Conservation (phyloP, 2,888 invertebrate species). For the Cephus rjabovi region DNA sequence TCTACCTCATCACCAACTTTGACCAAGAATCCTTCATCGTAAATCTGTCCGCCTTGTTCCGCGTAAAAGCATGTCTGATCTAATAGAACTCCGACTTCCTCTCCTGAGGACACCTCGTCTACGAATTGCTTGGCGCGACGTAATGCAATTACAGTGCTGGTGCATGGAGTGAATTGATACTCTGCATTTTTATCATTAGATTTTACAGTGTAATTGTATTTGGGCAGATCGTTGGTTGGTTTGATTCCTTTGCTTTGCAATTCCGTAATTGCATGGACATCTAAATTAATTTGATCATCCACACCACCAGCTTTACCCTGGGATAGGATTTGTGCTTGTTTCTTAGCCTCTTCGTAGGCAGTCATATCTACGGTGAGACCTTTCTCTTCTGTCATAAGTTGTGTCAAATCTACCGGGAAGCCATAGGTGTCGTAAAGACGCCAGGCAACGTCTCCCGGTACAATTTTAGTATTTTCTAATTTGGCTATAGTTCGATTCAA, state of each 20-base stretch:
- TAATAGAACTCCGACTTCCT: constrained; percentile 91
- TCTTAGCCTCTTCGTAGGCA: constrained; percentile 92
- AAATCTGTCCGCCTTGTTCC: constrained; percentile 99
- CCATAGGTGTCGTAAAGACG: constrained; percentile 98
- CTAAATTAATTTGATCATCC: constrained; percentile 88
- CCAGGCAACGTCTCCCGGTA: constrained; percentile 98
- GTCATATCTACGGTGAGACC: constrained; percentile 88
- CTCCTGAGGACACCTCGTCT: constrained; percentile 81
- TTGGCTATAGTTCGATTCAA: constrained; percentile 92
- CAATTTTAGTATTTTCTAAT: constrained; percentile 74
- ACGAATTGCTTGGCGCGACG: constrained; percentile 87
- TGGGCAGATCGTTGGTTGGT: constrained; percentile 89
- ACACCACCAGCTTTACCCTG: constrained; percentile 86
- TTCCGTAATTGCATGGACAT: constrained; percentile 95
- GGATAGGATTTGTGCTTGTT: constrained; percentile 87
- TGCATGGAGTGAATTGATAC: constrained; percentile 81
- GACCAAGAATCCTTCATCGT: constrained; percentile 92
- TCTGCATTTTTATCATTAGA: constrained; percentile 75
- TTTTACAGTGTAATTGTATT: constrained; percentile 86
- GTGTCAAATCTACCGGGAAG: constrained; percentile 97
- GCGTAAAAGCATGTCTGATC: constrained; percentile 97
- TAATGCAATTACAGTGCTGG: constrained; percentile 84
- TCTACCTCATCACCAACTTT: constrained; percentile 81
- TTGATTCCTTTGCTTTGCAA: constrained; percentile 82
- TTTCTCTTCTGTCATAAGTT: constrained; percentile 97